Conservation (phyloP, 30 jellyfish, hydroid and myxozoan genomes). For the Sanderia malayensis region DNA sequence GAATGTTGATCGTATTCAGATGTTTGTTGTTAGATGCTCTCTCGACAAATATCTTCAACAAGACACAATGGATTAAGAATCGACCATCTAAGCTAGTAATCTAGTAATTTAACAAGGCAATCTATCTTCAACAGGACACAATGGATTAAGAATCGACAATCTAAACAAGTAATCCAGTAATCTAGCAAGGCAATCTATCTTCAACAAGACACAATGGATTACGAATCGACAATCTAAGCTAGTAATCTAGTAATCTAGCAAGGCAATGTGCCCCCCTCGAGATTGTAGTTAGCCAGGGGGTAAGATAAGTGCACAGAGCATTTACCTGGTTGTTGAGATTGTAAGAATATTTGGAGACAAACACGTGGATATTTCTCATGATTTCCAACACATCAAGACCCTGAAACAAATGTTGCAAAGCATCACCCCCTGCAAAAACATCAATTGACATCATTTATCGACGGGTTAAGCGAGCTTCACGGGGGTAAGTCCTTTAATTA, state of each 20-base stretch:
- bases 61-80: neutral
- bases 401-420: conserved; percentile 34
- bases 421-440: no score
- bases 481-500: no score
- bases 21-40: conserved; percentile 97
- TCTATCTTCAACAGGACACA: conserved; percentile 46
- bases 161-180: neutral
- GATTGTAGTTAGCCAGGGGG: neutral
- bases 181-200: no score
- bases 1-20: conserved; percentile 92
- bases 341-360: conserved; percentile 93
- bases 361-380: conserved; percentile 96
- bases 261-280: conserved; percentile 43
- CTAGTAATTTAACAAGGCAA: no score
- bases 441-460: no score
- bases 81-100: neutral
- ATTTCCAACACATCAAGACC: conserved; percentile 96
- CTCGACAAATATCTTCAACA: conserved; percentile 82
- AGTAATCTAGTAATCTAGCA: no score
- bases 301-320: neutral
- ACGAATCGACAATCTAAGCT: neutral
- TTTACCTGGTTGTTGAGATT: conserved; percentile 94
- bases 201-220: neutral
- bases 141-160: neutral
- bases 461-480: no score